Percentiles rank a stretch among this genome's conserved stretches.
Conservation (phyloP, 2,797 vertebrate genomes). For the Myripristis jacobus region DNA sequence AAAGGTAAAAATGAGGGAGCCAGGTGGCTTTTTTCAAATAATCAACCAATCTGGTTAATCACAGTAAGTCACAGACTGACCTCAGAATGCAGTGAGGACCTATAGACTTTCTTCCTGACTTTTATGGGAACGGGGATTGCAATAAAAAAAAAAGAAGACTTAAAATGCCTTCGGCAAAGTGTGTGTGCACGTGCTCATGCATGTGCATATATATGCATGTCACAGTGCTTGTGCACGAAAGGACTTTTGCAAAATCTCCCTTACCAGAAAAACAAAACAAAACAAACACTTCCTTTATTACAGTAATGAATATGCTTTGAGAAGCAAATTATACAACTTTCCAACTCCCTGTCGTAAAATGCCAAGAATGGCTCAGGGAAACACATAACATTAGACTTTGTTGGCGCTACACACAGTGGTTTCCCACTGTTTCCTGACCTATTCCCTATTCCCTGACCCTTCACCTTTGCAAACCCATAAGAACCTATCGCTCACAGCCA, state of each 20-base stretch:
- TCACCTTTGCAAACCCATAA: conserved; percentile 44
- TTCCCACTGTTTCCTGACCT: conserved; percentile 30
- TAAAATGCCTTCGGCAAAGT: conserved; percentile 42
- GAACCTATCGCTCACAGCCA: neutral
- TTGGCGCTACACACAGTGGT: conserved; percentile 54
- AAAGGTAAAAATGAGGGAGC: neutral
- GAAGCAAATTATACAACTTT: conserved; percentile 70
- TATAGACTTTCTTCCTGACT: conserved; percentile 35
- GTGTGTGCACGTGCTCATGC: neutral
- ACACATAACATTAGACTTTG: conserved; percentile 76
- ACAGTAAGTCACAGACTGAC: conserved; percentile 37
- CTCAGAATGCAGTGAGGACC: conserved; percentile 35
- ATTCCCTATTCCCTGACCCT: conserved; percentile 4
- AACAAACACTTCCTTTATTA: conserved; percentile 78
- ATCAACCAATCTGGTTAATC: neutral
- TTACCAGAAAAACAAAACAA: conserved; percentile 63
- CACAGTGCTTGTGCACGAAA: conserved; percentile 35
- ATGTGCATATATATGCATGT: conserved; percentile 42
- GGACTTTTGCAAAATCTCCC: conserved; percentile 36
- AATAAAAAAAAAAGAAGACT: conserved; percentile 58
- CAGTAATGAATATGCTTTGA: conserved; percentile 74
- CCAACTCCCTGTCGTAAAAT: conserved; percentile 63
- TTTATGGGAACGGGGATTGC: conserved; percentile 64
- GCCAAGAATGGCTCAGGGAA: conserved; percentile 74
- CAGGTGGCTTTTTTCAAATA: neutral